phyloP scores from a whole-genome alignment of 2,888 invertebrate species.

The Agrochola litura region DNA sequence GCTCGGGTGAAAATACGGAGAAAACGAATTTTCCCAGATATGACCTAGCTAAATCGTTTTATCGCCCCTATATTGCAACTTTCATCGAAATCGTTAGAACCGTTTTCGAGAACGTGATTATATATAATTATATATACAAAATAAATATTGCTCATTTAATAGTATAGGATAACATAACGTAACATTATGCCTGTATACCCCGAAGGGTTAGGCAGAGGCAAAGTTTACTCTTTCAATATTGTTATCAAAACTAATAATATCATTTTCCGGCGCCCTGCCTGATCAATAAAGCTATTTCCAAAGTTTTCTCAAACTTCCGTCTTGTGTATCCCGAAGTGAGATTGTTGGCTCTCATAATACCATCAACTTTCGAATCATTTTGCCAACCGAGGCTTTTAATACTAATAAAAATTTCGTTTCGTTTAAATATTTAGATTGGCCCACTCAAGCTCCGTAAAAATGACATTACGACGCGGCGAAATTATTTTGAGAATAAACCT shows the following conservation, averaged over 20 bases:
- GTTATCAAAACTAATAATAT: conserved; percentile 38
- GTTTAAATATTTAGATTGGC: conserved; percentile 48
- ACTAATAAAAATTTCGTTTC: conserved; percentile 22
- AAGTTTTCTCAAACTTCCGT: conserved; percentile 39
- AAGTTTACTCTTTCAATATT: conserved; percentile 34
- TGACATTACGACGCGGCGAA: conserved; percentile 25
- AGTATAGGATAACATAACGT: no score
- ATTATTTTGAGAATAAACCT: conserved; percentile 21
- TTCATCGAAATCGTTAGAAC: no score
- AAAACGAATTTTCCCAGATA: no score
- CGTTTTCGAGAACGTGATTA: no score
- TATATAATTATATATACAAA: no score
- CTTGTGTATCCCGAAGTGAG: conserved; percentile 27
- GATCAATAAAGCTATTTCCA: conserved; percentile 35
- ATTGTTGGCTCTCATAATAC: conserved; percentile 43
- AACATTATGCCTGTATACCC: no score
- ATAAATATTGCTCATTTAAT: no score
- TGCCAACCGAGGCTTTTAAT: not conserved
- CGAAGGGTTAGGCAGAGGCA: no score
- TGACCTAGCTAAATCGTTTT: no score
- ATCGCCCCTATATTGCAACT: no score
- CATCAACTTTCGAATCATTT: conserved; percentile 38
- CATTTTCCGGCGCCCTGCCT: conserved; percentile 4
- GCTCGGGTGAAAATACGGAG: no score
- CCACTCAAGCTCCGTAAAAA: conserved; percentile 43